phyloP scores from a whole-genome alignment of 2,113 vertebrate species.

The Chinchilla lanigera region DNA sequence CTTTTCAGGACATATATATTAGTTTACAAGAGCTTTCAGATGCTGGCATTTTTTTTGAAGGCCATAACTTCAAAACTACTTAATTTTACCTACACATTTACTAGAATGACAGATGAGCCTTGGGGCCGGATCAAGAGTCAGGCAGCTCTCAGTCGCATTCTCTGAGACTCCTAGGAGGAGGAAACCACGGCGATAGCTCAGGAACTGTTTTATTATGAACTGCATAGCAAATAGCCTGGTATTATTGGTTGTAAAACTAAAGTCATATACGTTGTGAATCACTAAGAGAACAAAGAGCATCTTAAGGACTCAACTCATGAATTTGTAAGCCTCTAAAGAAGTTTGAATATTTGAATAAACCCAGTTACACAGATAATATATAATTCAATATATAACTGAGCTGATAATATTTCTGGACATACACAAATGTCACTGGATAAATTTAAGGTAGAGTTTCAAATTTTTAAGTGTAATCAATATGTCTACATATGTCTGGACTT shows the following conservation, averaged over 20 bases:
- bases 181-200: not conserved
- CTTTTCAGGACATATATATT: not conserved
- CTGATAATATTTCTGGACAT: slow-evolving; percentile 16
- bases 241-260: not conserved
- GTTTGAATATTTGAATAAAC: not conserved
- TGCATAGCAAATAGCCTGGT: not conserved
- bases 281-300: not conserved
- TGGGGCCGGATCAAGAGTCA: not conserved
- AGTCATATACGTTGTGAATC: not conserved
- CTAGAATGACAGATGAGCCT: not conserved
- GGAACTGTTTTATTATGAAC: not conserved
- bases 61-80: not conserved
- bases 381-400: not conserved
- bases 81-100: not conserved
- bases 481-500: not conserved
- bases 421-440: not conserved
- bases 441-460: not conserved
- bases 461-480: not conserved
- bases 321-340: not conserved
- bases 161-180: not conserved
- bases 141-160: not conserved
- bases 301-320: not conserved
- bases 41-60: not conserved
- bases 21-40: not conserved
- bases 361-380: not conserved